Percentiles rank a stretch among this genome's conserved stretches.
phyloP scores from a whole-genome alignment of 2,797 vertebrate species.

The Microctenopoma stevenorrisi region DNA sequence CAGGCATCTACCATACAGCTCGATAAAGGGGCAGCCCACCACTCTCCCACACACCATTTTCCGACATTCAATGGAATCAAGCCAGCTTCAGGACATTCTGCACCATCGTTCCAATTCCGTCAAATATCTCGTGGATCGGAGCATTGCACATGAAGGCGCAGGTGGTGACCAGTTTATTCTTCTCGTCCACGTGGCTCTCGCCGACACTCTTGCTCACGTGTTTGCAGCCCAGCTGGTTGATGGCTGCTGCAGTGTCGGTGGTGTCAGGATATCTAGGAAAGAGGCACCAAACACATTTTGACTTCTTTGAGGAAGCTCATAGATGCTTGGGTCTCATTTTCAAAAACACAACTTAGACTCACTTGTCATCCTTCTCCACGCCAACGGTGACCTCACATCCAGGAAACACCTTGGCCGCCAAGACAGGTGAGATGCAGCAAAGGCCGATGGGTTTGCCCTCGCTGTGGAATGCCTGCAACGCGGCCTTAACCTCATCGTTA shows the following conservation, averaged over 20 bases:
- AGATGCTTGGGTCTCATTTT: too few relatives aligned
- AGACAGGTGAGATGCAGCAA: slow-evolving; percentile 87
- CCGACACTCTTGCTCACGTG: slow-evolving; percentile 84
- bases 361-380: slow-evolving; percentile 81
- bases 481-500: slow-evolving; percentile 77
- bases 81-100: slow-evolving; percentile 86
- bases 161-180: slow-evolving; percentile 85
- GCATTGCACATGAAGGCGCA: slow-evolving; percentile 86
- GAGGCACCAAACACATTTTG: neutral
- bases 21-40: neutral
- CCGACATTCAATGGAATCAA: slow-evolving; percentile 52
- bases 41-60: neutral
- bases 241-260: slow-evolving; percentile 77
- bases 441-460: slow-evolving; percentile 87
- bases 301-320: too few relatives aligned
- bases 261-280: slow-evolving; percentile 83
- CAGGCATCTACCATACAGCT: slow-evolving; percentile 4
- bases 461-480: slow-evolving; percentile 82
- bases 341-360: slow-evolving; percentile 49
- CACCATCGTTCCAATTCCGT: slow-evolving; percentile 86
- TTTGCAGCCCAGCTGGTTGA: slow-evolving; percentile 83
- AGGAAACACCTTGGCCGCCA: slow-evolving; percentile 87
- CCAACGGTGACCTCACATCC: slow-evolving; percentile 87
- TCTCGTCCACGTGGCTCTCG: slow-evolving; percentile 83
- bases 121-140: slow-evolving; percentile 84